Conservation (phyloP, 2,113 vertebrate species). For the Colistium nudipinnis region DNA sequence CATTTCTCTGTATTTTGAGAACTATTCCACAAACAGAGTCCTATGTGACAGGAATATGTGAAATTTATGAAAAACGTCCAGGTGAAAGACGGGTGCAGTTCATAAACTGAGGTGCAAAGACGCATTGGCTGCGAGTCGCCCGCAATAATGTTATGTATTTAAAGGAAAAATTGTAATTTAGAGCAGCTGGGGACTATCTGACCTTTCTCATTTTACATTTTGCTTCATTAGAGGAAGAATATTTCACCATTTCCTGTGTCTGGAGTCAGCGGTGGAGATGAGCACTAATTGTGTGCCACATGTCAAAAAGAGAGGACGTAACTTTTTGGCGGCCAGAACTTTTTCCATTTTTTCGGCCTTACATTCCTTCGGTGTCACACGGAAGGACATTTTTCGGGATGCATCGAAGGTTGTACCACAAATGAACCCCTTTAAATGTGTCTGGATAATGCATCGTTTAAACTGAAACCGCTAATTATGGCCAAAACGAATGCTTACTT, state of each 20-base stretch:
- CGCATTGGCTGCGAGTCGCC: background rate
- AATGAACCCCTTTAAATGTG: background rate
- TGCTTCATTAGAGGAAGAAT: background rate
- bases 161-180: background rate
- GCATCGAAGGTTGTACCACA: background rate
- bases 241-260: background rate
- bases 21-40: background rate
- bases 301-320: background rate
- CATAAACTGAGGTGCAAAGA: background rate
- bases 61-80: background rate
- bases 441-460: background rate
- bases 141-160: background rate
- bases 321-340: background rate
- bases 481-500: background rate
- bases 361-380: background rate
- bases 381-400: background rate
- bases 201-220: constrained; percentile 8
- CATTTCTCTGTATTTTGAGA: background rate
- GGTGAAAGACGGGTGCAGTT: background rate
- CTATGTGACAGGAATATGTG: background rate
- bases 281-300: background rate
- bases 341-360: background rate
- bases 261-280: background rate
- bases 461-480: background rate
- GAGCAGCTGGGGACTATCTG: background rate